phyloP scores from a whole-genome alignment of 2,113 vertebrate genomes.

The Dicerorhinus sumatrensis region DNA sequence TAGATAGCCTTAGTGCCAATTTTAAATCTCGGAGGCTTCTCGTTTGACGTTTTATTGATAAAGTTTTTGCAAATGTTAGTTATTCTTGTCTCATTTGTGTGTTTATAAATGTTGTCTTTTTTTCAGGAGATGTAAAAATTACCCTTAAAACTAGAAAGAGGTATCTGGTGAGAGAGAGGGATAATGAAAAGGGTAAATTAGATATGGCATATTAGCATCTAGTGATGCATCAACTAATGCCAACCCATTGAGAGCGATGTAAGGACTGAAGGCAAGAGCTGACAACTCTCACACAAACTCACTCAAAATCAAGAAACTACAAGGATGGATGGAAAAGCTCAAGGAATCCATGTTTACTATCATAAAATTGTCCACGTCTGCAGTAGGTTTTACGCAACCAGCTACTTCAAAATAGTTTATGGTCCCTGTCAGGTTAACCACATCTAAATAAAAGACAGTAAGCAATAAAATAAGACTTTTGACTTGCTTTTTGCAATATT shows the following conservation, averaged over 20 bases:
- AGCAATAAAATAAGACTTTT: neutral
- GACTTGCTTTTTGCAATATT: neutral
- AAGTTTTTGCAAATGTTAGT: neutral
- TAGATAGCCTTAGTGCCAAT: neutral
- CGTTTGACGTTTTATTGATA: neutral
- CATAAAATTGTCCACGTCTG: neutral
- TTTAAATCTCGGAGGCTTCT: neutral
- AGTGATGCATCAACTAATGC: neutral
- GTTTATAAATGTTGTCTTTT: conserved; percentile 8
- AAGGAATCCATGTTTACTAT: neutral
- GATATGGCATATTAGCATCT: neutral
- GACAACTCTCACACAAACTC: neutral
- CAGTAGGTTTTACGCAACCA: neutral
- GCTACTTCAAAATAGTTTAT: conserved; percentile 30
- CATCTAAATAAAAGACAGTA: neutral
- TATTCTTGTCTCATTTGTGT: neutral
- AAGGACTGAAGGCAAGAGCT: neutral
- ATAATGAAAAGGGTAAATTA: conserved; percentile 6
- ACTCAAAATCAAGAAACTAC: conserved; percentile 6
- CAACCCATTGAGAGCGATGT: neutral
- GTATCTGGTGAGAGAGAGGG: neutral
- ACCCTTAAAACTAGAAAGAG: neutral
- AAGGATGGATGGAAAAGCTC: neutral
- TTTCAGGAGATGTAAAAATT: neutral
- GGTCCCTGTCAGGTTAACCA: neutral